Percentiles rank a stretch among this genome's conserved stretches.
Evolutionary conservation across 2,113 vertebrate genomes (phyloP).

Genomic region (Corythornis vintsioides): DNA sequence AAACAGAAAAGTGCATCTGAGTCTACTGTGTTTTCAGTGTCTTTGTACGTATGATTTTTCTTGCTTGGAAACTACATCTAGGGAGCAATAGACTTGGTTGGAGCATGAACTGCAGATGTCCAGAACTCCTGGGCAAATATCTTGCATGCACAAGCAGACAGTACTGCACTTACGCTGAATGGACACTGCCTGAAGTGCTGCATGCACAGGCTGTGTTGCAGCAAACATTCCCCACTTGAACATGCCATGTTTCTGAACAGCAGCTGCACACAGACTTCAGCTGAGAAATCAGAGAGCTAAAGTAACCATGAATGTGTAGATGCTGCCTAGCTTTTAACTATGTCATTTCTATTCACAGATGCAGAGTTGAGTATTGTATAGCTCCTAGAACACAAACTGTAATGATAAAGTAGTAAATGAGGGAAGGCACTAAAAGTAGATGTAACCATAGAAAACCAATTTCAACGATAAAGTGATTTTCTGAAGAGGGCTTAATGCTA

Average conservation of each 20-base stretch:
- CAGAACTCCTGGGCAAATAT: neutral
- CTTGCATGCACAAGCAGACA: neutral
- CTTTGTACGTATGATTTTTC: neutral
- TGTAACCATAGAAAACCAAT: neutral
- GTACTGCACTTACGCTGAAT: neutral
- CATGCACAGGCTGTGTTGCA: neutral
- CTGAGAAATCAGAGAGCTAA: neutral
- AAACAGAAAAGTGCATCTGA: neutral
- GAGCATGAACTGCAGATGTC: neutral
- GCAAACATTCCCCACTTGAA: neutral
- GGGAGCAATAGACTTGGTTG: neutral
- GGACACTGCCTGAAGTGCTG: neutral
- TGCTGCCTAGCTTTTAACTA: neutral
- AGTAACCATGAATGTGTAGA: neutral
- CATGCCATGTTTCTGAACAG: neutral
- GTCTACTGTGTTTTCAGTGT: neutral
- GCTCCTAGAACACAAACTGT: neutral
- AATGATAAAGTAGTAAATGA: neutral
- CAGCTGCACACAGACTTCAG: neutral
- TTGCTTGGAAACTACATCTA: neutral
- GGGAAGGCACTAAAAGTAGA: neutral
- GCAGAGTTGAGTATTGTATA: neutral
- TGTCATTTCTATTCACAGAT: neutral
- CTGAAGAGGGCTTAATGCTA: neutral
- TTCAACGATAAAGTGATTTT: neutral